These are phyloP conservation scores for Ceyx cyanopectus DNA, from an alignment of 2,113 vertebrate species.

Conservation along the genomic window DNA sequence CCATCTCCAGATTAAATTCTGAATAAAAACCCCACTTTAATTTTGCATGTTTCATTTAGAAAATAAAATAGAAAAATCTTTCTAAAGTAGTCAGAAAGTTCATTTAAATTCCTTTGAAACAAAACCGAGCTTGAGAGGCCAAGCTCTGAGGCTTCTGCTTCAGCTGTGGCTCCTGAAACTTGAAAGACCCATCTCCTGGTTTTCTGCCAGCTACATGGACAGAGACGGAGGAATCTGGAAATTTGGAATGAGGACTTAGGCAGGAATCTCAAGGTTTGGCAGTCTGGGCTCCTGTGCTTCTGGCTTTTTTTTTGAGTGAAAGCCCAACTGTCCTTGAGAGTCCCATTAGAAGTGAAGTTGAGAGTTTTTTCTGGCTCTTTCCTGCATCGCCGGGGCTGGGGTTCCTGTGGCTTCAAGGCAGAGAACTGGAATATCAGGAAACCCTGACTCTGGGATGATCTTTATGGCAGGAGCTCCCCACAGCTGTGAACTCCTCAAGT, in stretches of 20 bases:
- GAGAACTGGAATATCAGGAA: conserved; percentile 30
- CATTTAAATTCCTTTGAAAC: neutral
- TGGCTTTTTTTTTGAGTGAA: conserved; percentile 39
- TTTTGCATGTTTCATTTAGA: neutral
- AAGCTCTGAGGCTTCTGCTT: neutral
- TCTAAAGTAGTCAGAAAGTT: neutral
- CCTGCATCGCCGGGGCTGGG: neutral
- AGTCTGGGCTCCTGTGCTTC: conserved; percentile 11
- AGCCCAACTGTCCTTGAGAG: conserved; percentile 41
- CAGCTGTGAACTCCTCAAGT: conserved; percentile 10
- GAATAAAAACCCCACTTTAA: neutral
- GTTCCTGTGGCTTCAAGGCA: conserved; percentile 44
- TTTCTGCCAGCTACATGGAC: conserved; percentile 15
- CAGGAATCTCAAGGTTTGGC: conserved; percentile 44
- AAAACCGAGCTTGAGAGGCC: neutral
- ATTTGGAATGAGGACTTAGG: conserved; percentile 27
- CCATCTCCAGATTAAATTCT: neutral
- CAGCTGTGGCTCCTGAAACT: neutral
- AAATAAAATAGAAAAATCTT: neutral
- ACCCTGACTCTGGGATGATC: neutral
- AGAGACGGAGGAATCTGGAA: conserved; percentile 33
- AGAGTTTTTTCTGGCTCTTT: conserved; percentile 49
- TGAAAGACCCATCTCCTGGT: neutral
- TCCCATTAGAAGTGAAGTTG: conserved; percentile 22
- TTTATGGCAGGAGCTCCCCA: conserved; percentile 37